phyloP scores from a whole-genome alignment of 2,888 invertebrate genomes.

The Sericinus montela region DNA sequence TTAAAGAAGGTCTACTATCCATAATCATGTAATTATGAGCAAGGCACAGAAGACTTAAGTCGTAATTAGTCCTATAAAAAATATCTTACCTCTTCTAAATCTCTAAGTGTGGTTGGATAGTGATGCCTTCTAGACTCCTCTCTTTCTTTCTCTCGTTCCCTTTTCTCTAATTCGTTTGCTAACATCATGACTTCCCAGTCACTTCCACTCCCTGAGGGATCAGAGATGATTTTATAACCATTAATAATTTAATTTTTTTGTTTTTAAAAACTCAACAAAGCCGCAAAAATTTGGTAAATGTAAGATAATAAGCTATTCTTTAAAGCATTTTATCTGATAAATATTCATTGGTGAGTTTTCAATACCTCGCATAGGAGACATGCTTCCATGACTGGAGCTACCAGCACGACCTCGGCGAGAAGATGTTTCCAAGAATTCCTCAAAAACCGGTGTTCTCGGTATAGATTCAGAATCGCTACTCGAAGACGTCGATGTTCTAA shows the following conservation, averaged over 20 bases:
- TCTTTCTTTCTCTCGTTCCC: conserved; percentile 66
- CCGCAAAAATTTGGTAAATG: too few relatives aligned
- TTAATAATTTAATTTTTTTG: too few relatives aligned
- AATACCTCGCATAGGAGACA: conserved; percentile 58
- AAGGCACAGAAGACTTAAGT: too few relatives aligned
- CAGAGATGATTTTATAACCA: too few relatives aligned
- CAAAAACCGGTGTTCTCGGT: conserved; percentile 70
- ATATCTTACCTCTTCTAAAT: conserved; percentile 61
- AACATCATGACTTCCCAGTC: conserved; percentile 90
- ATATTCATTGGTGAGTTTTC: too few relatives aligned
- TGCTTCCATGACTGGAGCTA: conserved; percentile 47
- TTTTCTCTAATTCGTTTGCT: conserved; percentile 84
- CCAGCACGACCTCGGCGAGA: conserved; percentile 45
- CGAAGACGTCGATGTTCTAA: conserved; percentile 62
- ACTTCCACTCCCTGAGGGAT: conserved; percentile 62
- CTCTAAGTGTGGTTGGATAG: conserved; percentile 59
- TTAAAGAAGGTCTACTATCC: too few relatives aligned
- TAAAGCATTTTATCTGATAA: too few relatives aligned
- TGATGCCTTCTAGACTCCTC: conserved; percentile 56
- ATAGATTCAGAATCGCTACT: conserved; percentile 70
- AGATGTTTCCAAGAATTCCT: conserved; percentile 59
- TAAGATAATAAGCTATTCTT: too few relatives aligned
- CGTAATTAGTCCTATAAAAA: too few relatives aligned
- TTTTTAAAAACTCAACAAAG: too few relatives aligned
- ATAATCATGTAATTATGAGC: too few relatives aligned